These are phyloP conservation scores for Lithophane socia DNA, from an alignment of 2,888 invertebrate species.

Conservation along the genomic window DNA sequence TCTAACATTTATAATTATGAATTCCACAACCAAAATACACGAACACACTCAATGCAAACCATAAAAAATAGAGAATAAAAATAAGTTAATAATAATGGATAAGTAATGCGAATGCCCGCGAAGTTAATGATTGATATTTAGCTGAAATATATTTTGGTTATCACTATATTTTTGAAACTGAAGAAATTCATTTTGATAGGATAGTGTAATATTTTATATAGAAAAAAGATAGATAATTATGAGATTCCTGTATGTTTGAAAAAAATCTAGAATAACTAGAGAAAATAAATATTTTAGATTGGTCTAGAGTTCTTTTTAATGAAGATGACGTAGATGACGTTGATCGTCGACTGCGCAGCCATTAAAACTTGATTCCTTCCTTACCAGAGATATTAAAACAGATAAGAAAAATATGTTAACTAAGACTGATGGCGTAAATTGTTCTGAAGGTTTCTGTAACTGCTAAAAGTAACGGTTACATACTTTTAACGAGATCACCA, in stretches of 20 bases:
- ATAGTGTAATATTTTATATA: neutral
- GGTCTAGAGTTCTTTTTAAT: neutral
- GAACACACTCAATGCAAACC: conserved; percentile 39
- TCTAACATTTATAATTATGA: neutral
- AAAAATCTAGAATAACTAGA: neutral
- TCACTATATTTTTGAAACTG: neutral
- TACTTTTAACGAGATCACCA: neutral
- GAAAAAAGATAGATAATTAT: neutral
- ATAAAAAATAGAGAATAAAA: conserved; percentile 17
- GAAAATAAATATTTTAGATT: neutral
- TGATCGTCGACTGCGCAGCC: neutral
- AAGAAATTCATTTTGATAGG: neutral
- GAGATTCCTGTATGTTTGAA: neutral
- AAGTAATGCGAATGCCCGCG: conserved; percentile 7
- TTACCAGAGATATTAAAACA: neutral
- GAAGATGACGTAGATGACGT: neutral
- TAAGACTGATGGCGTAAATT: neutral
- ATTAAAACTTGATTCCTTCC: neutral
- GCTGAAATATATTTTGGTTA: neutral
- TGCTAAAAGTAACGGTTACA: neutral
- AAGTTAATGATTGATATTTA: neutral
- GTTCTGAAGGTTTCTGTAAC: conserved; percentile 9
- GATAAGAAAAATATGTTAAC: conserved; percentile 6
- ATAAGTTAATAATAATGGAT: conserved; percentile 3
- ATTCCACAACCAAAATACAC: conserved; percentile 52